Conservation (phyloP, 1,140 invertebrate genomes). For the Diachasmimorpha longicaudata region DNA sequence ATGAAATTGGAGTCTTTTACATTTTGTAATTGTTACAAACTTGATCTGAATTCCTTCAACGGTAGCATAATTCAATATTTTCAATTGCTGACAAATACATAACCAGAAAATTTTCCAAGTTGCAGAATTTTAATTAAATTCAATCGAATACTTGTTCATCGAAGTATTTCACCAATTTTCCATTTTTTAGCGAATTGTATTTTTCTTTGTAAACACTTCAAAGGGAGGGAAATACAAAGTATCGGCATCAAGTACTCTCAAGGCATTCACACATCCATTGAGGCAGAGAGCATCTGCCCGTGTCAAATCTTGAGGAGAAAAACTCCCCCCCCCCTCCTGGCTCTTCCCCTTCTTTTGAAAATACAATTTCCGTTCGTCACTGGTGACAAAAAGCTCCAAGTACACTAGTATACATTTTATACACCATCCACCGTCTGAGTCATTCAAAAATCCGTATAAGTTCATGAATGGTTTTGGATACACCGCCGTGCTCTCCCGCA, state of each 20-base stretch:
- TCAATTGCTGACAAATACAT: too few species aligned
- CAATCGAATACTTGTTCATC: too few species aligned
- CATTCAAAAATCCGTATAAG: not conserved
- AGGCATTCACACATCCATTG: slow-evolving; percentile 1
- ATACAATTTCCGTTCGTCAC: slow-evolving; percentile 6
- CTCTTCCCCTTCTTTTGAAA: not conserved
- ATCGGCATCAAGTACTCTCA: not conserved
- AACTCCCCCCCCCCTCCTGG: slow-evolving; percentile 23
- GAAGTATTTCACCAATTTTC: too few species aligned
- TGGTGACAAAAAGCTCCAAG: not conserved
- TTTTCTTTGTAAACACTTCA: too few species aligned
- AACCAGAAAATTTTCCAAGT: too few species aligned
- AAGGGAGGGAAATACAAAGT: not conserved
- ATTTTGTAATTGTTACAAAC: too few species aligned
- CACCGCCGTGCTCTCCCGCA: not conserved
- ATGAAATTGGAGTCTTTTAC: too few species aligned
- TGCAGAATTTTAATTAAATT: too few species aligned
- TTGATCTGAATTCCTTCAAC: too few species aligned
- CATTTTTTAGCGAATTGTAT: too few species aligned
- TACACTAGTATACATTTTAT: slow-evolving; percentile 23
- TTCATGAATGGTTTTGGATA: slow-evolving; percentile 6
- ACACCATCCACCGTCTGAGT: slow-evolving; percentile 22
- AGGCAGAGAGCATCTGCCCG: slow-evolving; percentile 39
- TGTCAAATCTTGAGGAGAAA: slow-evolving; percentile 41
- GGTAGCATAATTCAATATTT: too few species aligned